Evolutionary conservation across 1,140 invertebrate genomes (phyloP), one percentile per base, ranked within the genome.

Genomic region (Drosophila chauvacae): DNA sequence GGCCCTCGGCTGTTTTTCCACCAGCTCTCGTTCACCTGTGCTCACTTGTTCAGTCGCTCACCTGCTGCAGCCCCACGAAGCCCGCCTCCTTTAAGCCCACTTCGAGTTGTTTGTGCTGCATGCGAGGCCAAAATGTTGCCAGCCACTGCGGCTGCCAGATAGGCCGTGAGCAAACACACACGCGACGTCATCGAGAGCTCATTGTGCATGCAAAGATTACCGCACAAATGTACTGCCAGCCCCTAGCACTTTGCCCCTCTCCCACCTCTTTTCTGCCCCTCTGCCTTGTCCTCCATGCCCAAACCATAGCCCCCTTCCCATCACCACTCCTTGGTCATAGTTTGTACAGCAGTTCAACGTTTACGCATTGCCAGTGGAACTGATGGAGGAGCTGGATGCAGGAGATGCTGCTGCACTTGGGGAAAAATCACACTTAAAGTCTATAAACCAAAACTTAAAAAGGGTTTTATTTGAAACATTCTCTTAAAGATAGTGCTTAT

Each of bases 191-290:
- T 75, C 57, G 77, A 51, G 42, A 78, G 74, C 65, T 68, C 70
- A 87, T 86, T 86, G 79, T 87, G 83, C 75, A 86, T 87, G 79
- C 82, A 81, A 82, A 86, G 83, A 86, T 86, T 86, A 86, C 83
- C 62, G 62, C 82, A 61, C 62, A 79, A 79, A 82, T 86, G 79
- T 35, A 78, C 75, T 64, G 56, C 42, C 60, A 50, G 13, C 35
- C 26, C 26, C 48, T 11, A 2, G 9, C 23, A 16, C 4, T 13
- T 1, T 35, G 10, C 33, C 33, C 23, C 47, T 47, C 45, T 9
- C 5, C 6, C 11, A 1, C 18, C 44, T 5, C 44, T 3, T 20
- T 26, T 26, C 45, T 16, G 14, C 23, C 37, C 9, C 16, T 9
- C 30, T 14, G 33, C 47, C 11, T 0, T 13, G 7, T 28, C 48